phyloP scores from a whole-genome alignment of 2,888 invertebrate genomes.

The Pecten maximus region DNA sequence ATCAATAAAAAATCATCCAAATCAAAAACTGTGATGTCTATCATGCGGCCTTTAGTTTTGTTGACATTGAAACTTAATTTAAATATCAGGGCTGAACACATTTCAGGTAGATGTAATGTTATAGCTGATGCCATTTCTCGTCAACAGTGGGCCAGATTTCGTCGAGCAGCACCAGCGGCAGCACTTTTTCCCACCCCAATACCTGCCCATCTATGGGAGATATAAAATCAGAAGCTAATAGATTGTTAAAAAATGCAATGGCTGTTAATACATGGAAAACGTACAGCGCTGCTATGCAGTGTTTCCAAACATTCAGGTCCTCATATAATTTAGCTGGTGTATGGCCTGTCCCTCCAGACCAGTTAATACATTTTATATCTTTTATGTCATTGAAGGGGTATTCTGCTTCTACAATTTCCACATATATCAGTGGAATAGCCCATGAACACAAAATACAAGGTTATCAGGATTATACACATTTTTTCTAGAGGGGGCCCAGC shows the following conservation, averaged over 20 bases:
- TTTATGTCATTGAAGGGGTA: too few species aligned
- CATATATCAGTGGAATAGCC: too few species aligned
- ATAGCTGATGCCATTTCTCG: conserved; percentile 51
- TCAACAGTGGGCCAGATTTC: conserved; percentile 45
- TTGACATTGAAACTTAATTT: conserved; percentile 47
- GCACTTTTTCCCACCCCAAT: conserved; percentile 20
- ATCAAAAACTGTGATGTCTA: conserved; percentile 42
- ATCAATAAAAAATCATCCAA: neutral
- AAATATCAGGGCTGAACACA: conserved; percentile 43
- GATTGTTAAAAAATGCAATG: neutral
- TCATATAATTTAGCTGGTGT: too few species aligned
- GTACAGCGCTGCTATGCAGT: too few species aligned
- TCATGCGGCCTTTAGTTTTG: conserved; percentile 45
- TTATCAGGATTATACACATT: too few species aligned
- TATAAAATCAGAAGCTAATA: neutral
- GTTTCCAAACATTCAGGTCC: too few species aligned
- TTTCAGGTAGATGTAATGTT: conserved; percentile 40
- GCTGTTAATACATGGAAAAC: neutral
- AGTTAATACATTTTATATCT: too few species aligned
- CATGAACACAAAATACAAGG: too few species aligned
- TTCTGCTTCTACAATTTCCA: too few species aligned
- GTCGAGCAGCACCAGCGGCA: conserved; percentile 44
- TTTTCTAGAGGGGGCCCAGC: too few species aligned
- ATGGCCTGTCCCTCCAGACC: too few species aligned
- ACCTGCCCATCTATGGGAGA: neutral